phyloP scores from a whole-genome alignment of 2,113 vertebrate species.

The Xiphias gladius region DNA sequence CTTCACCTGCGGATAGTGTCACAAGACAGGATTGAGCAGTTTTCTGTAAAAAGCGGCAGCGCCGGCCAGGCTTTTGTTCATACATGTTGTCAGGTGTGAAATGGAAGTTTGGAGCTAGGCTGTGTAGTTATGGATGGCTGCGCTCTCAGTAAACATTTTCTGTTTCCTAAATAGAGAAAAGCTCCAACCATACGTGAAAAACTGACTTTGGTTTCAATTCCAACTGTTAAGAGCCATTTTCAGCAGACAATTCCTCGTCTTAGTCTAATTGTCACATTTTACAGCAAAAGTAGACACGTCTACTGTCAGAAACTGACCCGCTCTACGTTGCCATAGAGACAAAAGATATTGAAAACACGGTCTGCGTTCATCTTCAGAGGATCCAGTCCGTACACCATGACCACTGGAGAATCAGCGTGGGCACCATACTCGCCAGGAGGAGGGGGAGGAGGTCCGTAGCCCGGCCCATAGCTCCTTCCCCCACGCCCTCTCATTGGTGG shows the following conservation, averaged over 20 bases:
- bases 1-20: conserved; percentile 85
- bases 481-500: conserved; percentile 90
- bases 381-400: conserved; percentile 94
- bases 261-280: too few relatives aligned
- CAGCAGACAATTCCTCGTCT: too few relatives aligned
- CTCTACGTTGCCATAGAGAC: conserved; percentile 95
- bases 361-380: conserved; percentile 93
- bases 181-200: too few relatives aligned
- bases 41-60: not conserved
- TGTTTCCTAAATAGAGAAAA: too few relatives aligned
- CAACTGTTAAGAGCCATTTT: too few relatives aligned
- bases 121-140: not conserved
- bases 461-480: conserved; percentile 82
- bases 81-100: too few relatives aligned
- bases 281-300: not conserved
- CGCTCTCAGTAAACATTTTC: too few relatives aligned
- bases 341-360: conserved; percentile 94
- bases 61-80: too few relatives aligned
- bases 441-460: conserved; percentile 90
- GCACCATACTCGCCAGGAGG: conserved; percentile 90
- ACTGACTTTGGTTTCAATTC: too few relatives aligned
- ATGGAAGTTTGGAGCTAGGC: not conserved
- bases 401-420: conserved; percentile 92
- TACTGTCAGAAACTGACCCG: conserved; percentile 83
- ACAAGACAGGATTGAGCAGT: not conserved